A percentile compares a stretch with the other conserved stretches of the same genome.
These are phyloP conservation scores for Botrylloides violaceus DNA, from an alignment of 23 tunicate species.

Conservation along the genomic window DNA sequence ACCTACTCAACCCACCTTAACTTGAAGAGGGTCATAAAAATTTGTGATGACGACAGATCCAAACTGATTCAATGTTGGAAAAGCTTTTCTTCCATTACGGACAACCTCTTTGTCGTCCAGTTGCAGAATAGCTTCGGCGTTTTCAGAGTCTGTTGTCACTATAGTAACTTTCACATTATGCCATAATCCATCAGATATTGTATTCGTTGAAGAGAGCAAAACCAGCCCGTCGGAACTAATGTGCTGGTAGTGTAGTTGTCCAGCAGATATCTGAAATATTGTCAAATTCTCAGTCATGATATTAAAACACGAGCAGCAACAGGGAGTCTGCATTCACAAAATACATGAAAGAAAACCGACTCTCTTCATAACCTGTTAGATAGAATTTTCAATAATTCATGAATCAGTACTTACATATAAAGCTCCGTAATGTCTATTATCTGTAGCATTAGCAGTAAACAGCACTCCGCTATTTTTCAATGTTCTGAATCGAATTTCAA, in stretches of 20 bases:
- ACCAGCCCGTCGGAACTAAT: conserved; percentile 1
- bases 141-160: neutral
- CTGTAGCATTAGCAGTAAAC: neutral
- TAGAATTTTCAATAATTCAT: no score
- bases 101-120: neutral
- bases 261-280: no score
- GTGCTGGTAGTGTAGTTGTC: neutral
- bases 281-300: no score
- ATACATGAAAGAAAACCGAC: no score
- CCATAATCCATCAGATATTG: conserved; percentile 22
- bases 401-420: conserved; percentile 27
- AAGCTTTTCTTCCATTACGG: neutral
- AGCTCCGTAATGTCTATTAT: neutral
- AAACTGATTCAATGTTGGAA: neutral
- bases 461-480: conserved; percentile 12
- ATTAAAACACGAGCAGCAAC: no score
- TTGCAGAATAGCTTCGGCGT: neutral
- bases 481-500: conserved; percentile 43
- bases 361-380: neutral
- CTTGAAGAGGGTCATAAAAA: conserved; percentile 37
- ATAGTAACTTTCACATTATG: conserved; percentile 28
- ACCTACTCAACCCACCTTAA: conserved; percentile 31
- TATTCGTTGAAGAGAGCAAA: neutral
- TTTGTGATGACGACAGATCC: conserved; percentile 23
- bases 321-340: no score